These are phyloP conservation scores for Aphelenchoides fujianensis DNA, from an alignment of 1,140 invertebrate genomes.

Conservation along the genomic window DNA sequence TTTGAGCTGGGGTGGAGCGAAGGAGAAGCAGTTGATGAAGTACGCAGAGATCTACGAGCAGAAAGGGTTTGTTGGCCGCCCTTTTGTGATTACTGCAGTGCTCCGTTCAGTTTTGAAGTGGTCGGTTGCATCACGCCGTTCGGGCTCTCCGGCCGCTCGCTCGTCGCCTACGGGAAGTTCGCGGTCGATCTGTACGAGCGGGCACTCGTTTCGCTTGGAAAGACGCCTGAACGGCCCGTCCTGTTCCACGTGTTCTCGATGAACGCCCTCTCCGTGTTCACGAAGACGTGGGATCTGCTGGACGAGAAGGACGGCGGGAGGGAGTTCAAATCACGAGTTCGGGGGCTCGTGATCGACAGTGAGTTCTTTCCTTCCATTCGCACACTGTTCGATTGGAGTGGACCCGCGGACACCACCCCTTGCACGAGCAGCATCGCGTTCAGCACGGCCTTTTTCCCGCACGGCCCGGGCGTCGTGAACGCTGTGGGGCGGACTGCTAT, in stretches of 20 bases:
- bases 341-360: neutral
- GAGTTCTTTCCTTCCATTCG: neutral
- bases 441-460: neutral
- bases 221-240: neutral
- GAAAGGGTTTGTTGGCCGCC: neutral
- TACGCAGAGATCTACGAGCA: constrained; percentile 1
- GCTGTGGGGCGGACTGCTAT: neutral
- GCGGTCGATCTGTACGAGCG: neutral
- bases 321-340: constrained; percentile 4
- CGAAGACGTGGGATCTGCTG: neutral
- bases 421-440: neutral
- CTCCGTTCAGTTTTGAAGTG: constrained; percentile 2
- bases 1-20: neutral
- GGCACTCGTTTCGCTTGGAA: neutral
- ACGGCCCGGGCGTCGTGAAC: neutral
- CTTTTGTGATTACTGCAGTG: neutral
- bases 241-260: constrained; percentile 5
- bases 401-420: neutral
- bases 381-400: neutral
- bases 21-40: neutral
- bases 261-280: neutral
- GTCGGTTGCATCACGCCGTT: neutral
- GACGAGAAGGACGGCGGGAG: neutral
- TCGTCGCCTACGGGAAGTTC: neutral
- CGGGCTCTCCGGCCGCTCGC: constrained; percentile 1